A percentile compares a stretch with the other conserved stretches of the same genome.
Evolutionary conservation across 2,797 vertebrate genomes (phyloP).

Genomic region (Eutrigla gurnardus): DNA sequence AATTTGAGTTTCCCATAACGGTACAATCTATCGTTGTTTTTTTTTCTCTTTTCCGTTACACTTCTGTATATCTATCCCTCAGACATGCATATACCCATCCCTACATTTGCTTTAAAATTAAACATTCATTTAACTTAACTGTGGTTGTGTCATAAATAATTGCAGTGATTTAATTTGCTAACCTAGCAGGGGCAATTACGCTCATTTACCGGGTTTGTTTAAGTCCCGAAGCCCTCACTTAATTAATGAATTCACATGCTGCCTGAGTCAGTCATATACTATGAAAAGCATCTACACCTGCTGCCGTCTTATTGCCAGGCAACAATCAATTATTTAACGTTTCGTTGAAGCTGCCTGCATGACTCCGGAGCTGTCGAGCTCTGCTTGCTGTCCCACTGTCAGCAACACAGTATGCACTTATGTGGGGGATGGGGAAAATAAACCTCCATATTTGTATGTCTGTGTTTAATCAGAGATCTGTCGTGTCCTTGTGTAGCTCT

Average conservation of each 20-base stretch:
- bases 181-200: slow-evolving; percentile 48
- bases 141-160: slow-evolving; percentile 62
- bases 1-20: slow-evolving; percentile 40
- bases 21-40: background rate
- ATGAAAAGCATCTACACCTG: slow-evolving; percentile 45
- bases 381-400: slow-evolving; percentile 28
- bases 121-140: slow-evolving; percentile 60
- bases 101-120: slow-evolving; percentile 36
- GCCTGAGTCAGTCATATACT: slow-evolving; percentile 33
- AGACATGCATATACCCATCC: background rate
- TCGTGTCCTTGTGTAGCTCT: slow-evolving; percentile 39
- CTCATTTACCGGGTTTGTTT: slow-evolving; percentile 45
- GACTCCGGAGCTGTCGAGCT: slow-evolving; percentile 47
- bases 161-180: slow-evolving; percentile 68
- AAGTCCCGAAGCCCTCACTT: slow-evolving; percentile 49
- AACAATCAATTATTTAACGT: slow-evolving; percentile 72
- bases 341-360: slow-evolving; percentile 59
- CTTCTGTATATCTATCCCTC: background rate
- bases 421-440: slow-evolving; percentile 3
- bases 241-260: slow-evolving; percentile 57
- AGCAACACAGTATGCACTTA: slow-evolving; percentile 16
- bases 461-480: slow-evolving; percentile 54
- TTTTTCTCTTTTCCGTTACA: background rate
- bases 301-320: slow-evolving; percentile 51
- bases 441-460: slow-evolving; percentile 36